These are phyloP conservation scores for cattle (Bos taurus) DNA, from an alignment of 2,113 vertebrate genomes.

Conservation along the genomic window DNA sequence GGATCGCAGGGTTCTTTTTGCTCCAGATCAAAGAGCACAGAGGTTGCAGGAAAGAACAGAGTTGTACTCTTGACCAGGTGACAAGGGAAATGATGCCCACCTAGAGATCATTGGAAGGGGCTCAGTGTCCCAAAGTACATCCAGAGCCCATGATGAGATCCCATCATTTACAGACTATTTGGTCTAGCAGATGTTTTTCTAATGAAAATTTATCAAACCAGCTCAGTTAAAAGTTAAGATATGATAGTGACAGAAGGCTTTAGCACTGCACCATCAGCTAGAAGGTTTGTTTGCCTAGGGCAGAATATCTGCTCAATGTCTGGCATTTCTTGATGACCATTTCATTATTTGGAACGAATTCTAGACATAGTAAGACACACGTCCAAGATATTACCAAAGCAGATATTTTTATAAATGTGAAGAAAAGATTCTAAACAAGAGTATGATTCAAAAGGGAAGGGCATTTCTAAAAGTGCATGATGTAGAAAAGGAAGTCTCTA, in stretches of 20 bases:
- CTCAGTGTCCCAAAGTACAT: not conserved
- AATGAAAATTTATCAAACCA: not conserved
- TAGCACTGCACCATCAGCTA: not conserved
- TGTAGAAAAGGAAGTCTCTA: conserved; percentile 5
- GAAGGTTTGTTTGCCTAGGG: not conserved
- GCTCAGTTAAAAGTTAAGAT: not conserved
- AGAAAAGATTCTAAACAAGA: not conserved
- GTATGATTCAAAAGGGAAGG: conserved; percentile 38
- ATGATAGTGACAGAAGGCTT: not conserved
- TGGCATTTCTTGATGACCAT: not conserved
- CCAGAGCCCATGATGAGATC: too few relatives aligned
- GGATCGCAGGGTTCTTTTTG: fast-evolving
- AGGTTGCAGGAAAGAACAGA: not conserved
- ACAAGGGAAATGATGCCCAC: not conserved
- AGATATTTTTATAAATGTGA: conserved; percentile 1
- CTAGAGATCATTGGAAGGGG: not conserved
- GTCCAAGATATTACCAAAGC: not conserved
- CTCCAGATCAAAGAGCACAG: not conserved
- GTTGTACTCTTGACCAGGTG: not conserved
- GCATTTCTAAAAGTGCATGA: not conserved
- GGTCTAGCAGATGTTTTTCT: not conserved
- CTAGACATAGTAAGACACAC: not conserved
- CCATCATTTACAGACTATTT: not conserved
- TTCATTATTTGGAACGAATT: not conserved
- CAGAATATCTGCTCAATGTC: not conserved